These are phyloP conservation scores for Prostheceraeus crozeri DNA, from an alignment of 2,888 invertebrate genomes.

Conservation along the genomic window DNA sequence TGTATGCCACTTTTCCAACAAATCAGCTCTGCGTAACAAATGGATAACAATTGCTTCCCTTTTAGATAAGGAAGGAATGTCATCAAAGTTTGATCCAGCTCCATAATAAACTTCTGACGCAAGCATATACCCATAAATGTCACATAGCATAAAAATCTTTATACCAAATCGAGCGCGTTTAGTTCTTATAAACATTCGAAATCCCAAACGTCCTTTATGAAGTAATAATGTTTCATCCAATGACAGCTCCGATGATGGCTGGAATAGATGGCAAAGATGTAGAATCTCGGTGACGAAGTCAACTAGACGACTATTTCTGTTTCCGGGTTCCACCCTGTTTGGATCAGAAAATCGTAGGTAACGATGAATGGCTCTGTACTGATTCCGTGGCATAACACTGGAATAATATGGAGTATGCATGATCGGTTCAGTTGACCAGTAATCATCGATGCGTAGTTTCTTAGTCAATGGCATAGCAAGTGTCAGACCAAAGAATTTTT, in stretches of 20 bases:
- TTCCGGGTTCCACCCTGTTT: too few relatives aligned
- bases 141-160: slow-evolving; percentile 17
- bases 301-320: not conserved
- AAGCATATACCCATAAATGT: not conserved
- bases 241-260: not conserved
- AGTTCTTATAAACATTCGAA: slow-evolving; percentile 4
- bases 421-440: too few relatives aligned
- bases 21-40: not conserved
- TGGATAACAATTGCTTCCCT: not conserved
- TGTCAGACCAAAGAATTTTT: too few relatives aligned
- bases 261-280: too few relatives aligned
- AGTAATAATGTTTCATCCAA: slow-evolving; percentile 11
- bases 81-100: not conserved
- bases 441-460: too few relatives aligned
- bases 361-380: too few relatives aligned
- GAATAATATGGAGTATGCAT: too few relatives aligned
- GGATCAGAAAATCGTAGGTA: too few relatives aligned
- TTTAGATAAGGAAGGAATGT: not conserved
- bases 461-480: too few relatives aligned
- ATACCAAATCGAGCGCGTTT: slow-evolving; percentile 11
- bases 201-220: slow-evolving; percentile 10
- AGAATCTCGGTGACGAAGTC: slow-evolving; percentile 1
- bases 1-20: slow-evolving; percentile 9
- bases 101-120: slow-evolving; percentile 3
- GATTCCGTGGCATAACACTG: too few relatives aligned